Base-by-base conservation (phyloP, 2,797 vertebrate genomes). In the Natrix natrix region DNA sequence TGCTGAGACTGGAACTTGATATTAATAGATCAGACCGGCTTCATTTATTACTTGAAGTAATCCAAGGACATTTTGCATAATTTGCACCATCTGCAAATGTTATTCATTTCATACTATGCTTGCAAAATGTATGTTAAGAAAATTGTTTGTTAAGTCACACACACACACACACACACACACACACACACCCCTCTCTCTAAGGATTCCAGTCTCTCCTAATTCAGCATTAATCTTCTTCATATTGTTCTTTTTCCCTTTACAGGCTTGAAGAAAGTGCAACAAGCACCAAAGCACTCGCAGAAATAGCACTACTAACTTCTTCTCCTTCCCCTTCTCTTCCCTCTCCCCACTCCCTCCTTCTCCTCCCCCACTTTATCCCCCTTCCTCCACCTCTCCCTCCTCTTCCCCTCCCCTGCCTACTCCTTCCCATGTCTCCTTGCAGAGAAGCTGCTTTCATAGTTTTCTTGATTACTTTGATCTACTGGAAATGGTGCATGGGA, bases 381-480 rank as follows among this genome's bases (percentile, higher is more conserved):
- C 26, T 13, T 4, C 61, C 26, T 63, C 17, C 4, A 10, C 4
- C 12, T n/a, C 22, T 13, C 17, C 54, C 63, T 28, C 12, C 52
- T 4, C 24, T 26, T n/a, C 7, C 20, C 16, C 16, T 22, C n/a
- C 13, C 26, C 32, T 54, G 86, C 91, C 59, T 89, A 87, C 93
- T 93, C 59, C 92, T 91, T 92, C 94, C 90, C 88, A 87, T 37
- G 56, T 88, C 54, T 83, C 86, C 86, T 87, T 89, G 92, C 92
- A 54, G n/a, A 87, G 94, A 86, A 96, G 92, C 92, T 56, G 87
- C 93, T 95, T 59, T 90, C 91, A 1, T 87, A 52, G 4, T 78
- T 37, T 69, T 2, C 16, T 66, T 90, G 95, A 59, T 95, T 91
- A 93, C 92, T 93, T 88, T 88, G 93, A 96, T 90, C 94, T 83